Evolutionary conservation across 2,888 invertebrate genomes (phyloP).

Genomic region (Ichneumoninae sp.): DNA sequence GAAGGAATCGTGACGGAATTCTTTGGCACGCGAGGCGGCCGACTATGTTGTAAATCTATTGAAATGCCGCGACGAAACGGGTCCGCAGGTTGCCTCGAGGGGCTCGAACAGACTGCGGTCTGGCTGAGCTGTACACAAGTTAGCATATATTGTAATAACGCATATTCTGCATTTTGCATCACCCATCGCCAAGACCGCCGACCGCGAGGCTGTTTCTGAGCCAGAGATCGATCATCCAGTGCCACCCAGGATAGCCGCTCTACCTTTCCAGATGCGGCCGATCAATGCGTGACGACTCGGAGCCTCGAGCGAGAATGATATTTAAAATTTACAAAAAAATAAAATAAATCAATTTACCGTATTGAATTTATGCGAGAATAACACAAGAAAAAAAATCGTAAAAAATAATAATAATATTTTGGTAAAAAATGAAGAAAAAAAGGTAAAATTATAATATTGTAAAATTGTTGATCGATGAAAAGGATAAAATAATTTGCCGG

Average conservation of each 20-base stretch:
- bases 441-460: no score
- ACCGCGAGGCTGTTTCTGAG: conserved; percentile 25
- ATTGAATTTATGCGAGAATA: not conserved
- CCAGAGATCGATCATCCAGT: conserved; percentile 37
- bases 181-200: conserved; percentile 30
- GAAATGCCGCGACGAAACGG: conserved; percentile 36
- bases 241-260: conserved; percentile 22
- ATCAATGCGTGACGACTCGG: not conserved
- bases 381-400: not conserved
- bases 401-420: no score
- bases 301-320: conserved; percentile 1
- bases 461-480: no score
- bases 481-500: no score
- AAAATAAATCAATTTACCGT: not conserved
- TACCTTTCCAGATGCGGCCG: not conserved
- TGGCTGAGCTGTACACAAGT: not conserved
- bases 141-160: conserved; percentile 26
- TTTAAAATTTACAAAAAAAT: not conserved
- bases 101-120: conserved; percentile 32
- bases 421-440: no score
- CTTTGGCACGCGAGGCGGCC: conserved; percentile 42
- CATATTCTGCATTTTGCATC: conserved; percentile 26
- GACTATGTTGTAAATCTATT: conserved; percentile 20
- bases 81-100: conserved; percentile 32
- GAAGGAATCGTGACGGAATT: conserved; percentile 53